A percentile compares a stretch with the other conserved stretches of the same genome.
These are phyloP conservation scores for Spisula subtruncata DNA, from an alignment of 2,888 invertebrate genomes.

Conservation along the genomic window DNA sequence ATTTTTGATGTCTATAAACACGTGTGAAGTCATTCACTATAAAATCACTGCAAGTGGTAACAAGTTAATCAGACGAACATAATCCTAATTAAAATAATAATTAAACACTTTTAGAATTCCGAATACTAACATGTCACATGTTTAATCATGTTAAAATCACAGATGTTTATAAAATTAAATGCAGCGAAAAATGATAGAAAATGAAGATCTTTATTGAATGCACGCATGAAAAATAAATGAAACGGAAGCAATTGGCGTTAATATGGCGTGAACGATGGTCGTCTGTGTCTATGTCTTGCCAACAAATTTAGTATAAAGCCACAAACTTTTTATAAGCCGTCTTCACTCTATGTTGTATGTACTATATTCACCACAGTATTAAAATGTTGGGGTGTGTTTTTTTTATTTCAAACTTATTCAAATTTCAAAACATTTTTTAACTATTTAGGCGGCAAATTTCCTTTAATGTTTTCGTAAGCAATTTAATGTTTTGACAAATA, in stretches of 20 bases:
- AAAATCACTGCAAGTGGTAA: slow-evolving; percentile 5
- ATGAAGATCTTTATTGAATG: slow-evolving; percentile 2
- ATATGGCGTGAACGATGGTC: background rate
- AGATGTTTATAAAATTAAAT: slow-evolving; percentile 26
- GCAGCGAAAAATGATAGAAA: slow-evolving; percentile 29
- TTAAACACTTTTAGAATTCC: background rate
- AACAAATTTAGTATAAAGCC: background rate
- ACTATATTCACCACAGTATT: background rate
- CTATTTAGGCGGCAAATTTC: too few species aligned
- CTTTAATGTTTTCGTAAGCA: too few species aligned
- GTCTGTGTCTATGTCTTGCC: background rate
- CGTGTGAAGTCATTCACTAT: background rate
- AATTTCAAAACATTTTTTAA: too few species aligned
- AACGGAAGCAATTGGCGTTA: background rate
- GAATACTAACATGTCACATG: background rate
- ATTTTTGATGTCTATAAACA: background rate
- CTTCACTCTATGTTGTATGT: background rate
- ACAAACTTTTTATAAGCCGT: background rate
- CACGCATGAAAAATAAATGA: slow-evolving; percentile 6
- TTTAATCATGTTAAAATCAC: background rate
- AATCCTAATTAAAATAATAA: background rate
- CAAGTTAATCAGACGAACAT: slow-evolving; percentile 3
- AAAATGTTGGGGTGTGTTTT: background rate
- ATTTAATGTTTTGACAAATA: too few species aligned
- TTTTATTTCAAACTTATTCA: background rate